These are phyloP conservation scores for Aselliscus stoliczkanus DNA, from an alignment of 2,797 vertebrate genomes.

Conservation along the genomic window DNA sequence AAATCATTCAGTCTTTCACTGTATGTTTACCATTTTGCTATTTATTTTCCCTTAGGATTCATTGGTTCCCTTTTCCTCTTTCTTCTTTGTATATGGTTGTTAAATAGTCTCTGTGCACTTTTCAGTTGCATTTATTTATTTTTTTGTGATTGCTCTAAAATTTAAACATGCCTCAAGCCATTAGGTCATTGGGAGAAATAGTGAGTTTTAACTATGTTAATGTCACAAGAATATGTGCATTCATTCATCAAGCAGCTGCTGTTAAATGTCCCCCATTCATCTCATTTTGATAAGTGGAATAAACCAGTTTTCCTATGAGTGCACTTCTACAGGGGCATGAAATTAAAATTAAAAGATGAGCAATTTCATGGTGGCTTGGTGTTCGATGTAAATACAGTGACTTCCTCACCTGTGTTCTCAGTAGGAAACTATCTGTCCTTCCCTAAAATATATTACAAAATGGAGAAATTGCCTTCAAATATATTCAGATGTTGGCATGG, in stretches of 20 bases:
- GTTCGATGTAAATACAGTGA: slow-evolving; percentile 8
- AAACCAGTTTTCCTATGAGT: slow-evolving; percentile 49
- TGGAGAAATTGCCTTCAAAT: not conserved
- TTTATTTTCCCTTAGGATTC: not conserved
- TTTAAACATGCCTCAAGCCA: not conserved
- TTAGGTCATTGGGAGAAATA: not conserved
- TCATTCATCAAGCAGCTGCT: slow-evolving; percentile 30
- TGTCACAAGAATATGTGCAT: not conserved
- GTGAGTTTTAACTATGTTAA: slow-evolving; percentile 32
- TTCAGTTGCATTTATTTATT: not conserved
- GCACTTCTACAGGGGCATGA: slow-evolving; percentile 29
- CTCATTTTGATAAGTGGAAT: slow-evolving; percentile 54
- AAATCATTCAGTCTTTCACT: not conserved
- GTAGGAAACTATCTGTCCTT: not conserved
- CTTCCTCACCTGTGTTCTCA: not conserved
- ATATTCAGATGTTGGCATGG: not conserved
- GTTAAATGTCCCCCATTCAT: slow-evolving; percentile 37
- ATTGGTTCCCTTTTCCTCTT: not conserved
- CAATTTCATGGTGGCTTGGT: slow-evolving; percentile 31
- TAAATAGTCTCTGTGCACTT: not conserved
- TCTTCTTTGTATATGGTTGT: not conserved
- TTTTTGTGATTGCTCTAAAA: not conserved
- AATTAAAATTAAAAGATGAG: slow-evolving; percentile 56
- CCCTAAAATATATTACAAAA: not conserved
- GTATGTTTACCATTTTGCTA: not conserved